A percentile compares a stretch with the other conserved stretches of the same genome.
Conservation (phyloP, 2,888 invertebrate genomes). For the Ormia ochracea region DNA sequence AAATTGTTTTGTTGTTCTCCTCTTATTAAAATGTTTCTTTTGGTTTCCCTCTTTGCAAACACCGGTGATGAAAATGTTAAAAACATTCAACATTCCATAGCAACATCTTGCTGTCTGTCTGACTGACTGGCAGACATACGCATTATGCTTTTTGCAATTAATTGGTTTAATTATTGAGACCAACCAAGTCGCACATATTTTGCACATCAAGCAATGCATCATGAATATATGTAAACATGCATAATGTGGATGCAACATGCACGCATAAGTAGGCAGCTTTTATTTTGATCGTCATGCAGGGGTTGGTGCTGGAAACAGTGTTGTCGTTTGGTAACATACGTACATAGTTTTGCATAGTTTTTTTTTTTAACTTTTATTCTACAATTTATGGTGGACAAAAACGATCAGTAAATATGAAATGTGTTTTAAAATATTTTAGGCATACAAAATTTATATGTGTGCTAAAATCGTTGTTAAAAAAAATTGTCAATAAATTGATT, state of each 20-base stretch:
- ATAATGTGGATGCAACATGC: constrained; percentile 1
- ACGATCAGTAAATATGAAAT: no score
- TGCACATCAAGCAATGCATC: not conserved
- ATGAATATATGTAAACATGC: not conserved
- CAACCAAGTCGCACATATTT: constrained; percentile 2
- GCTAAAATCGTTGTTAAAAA: no score
- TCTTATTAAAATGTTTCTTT: not conserved
- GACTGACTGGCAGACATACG: constrained; percentile 16
- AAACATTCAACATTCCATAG: not conserved
- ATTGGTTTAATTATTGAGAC: constrained; percentile 50
- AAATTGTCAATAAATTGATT: not conserved
- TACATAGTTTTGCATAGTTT: not conserved
- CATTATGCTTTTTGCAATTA: constrained; percentile 46
- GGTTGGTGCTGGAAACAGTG: not conserved
- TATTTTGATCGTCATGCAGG: not conserved
- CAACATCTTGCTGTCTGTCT: no score
- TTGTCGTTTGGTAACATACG: not conserved
- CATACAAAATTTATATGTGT: no score
- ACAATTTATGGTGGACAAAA: no score
- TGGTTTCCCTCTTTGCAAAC: not conserved
- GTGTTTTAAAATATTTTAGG: no score
- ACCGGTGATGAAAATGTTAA: not conserved
- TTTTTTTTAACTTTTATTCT: no score
- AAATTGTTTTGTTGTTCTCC: constrained; percentile 4
- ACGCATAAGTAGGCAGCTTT: not conserved